These are phyloP conservation scores for Limulus polyphemus DNA, from an alignment of 2,888 invertebrate genomes.

Conservation along the genomic window DNA sequence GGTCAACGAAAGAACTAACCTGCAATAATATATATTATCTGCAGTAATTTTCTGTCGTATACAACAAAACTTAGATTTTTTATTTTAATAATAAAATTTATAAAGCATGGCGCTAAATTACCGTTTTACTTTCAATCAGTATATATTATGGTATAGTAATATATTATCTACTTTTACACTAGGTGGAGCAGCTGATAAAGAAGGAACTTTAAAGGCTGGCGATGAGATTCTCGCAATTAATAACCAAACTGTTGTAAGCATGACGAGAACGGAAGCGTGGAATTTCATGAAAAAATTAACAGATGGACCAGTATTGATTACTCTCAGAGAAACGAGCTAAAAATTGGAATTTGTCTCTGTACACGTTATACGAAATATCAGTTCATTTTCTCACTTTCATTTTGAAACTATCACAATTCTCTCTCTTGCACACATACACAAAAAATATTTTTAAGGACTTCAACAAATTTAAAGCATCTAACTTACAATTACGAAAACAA, in stretches of 20 bases:
- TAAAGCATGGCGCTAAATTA: not conserved
- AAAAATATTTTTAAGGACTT: no score
- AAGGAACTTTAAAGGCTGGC: slow-evolving; percentile 65
- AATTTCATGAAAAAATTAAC: slow-evolving; percentile 78
- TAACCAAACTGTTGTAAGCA: slow-evolving; percentile 60
- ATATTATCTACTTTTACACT: slow-evolving; percentile 12
- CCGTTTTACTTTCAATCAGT: not conserved
- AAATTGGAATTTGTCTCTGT: not conserved
- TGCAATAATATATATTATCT: no score
- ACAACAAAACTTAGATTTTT: not conserved
- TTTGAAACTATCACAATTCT: no score
- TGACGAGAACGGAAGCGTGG: slow-evolving; percentile 92
- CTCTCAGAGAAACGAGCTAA: slow-evolving; percentile 33
- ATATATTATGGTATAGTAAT: not conserved
- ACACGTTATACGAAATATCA: not conserved
- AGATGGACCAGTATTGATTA: slow-evolving; percentile 62
- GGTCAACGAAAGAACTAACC: no score
- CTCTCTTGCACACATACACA: no score
- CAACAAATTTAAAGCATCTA: no score
- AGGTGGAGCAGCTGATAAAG: slow-evolving; percentile 84
- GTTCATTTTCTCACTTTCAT: no score
- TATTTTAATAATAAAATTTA: no score
- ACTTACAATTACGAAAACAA: no score
- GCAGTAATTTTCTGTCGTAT: no score
- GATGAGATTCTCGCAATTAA: slow-evolving; percentile 78